Evolutionary conservation across 1,140 invertebrate species (phyloP), one percentile per base, ranked within the genome.

Genomic region (Apocrypta bakeri): DNA sequence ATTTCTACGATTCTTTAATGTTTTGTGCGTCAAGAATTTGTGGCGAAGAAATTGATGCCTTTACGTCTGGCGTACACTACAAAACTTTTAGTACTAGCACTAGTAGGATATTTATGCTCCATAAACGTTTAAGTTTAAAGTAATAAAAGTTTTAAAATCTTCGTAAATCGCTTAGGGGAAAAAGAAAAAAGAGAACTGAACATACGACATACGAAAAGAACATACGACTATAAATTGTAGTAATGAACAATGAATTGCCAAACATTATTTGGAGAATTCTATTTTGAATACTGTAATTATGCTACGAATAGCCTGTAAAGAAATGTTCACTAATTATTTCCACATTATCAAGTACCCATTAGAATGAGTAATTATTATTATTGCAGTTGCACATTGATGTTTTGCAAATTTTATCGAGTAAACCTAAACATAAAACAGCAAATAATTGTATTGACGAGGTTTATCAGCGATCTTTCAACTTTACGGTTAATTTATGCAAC

Each of bases 81-180:
- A 21, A 56, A 56, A 56, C 48, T 56, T n/a, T 56, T 56, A 56
- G n/a, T 21, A n/a, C n/a, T n/a, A n/a, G n/a, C 17, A 56, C 48
- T 7, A n/a, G 48, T 21, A 21, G 48, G 48, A 21, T 56, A 56
- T 56, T 56, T 56, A 56, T 56, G 48, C 63, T 27, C 63, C 27
- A 66, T 66, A 29, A 66, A 66, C 14, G 12, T 66, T 29, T 25
- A 25, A 66, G 25, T 27, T 24, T 29, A 66, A 29, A 66, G 63
- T 66, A 29, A 66, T 66, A 66, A 66, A 66, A 56, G 48, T 66
- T 25, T 66, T 66, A 66, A 29, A 66, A 66, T 27, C 24, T 66
- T 66, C 27, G 24, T 27, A 66, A 66, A 66, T 27, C 24, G 27
- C 63, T n/a, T n/a, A n/a, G 9, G 17, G 25, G 8, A 24, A 66